Conservation (phyloP, 2,888 invertebrate genomes). For the Himalopsyche japonica region DNA sequence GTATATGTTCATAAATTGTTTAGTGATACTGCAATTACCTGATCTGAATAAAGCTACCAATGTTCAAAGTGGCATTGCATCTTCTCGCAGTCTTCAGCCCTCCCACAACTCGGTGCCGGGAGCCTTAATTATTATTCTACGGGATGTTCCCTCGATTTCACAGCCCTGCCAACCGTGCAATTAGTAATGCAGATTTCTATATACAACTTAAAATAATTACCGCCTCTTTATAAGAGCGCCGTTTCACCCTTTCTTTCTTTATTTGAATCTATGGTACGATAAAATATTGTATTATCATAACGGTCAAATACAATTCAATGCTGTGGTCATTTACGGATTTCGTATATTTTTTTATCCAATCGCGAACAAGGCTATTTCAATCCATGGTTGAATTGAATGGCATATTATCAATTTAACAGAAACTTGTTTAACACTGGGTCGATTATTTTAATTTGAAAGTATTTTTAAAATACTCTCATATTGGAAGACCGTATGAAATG, state of each 20-base stretch:
- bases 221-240: not conserved
- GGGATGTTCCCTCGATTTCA: not conserved
- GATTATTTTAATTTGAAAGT: too few relatives aligned
- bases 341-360: not conserved
- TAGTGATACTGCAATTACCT: not conserved
- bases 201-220: conserved; percentile 6
- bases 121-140: conserved; percentile 5
- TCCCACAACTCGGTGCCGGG: conserved; percentile 7
- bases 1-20: not conserved
- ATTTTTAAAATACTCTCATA: too few relatives aligned
- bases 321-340: not conserved
- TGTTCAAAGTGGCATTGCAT: conserved; percentile 44
- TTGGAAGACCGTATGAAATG: too few relatives aligned
- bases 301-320: not conserved
- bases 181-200: conserved; percentile 37
- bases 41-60: not conserved
- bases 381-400: too few relatives aligned
- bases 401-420: too few relatives aligned
- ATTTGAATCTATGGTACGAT: not conserved
- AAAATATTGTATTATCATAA: not conserved
- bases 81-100: conserved; percentile 44
- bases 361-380: too few relatives aligned
- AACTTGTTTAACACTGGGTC: too few relatives aligned
- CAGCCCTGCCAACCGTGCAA: conserved; percentile 14
- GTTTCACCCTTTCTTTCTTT: not conserved